These are phyloP conservation scores for Oenanthe oenanthe DNA, from an alignment of 2,113 vertebrate species.

Conservation along the genomic window DNA sequence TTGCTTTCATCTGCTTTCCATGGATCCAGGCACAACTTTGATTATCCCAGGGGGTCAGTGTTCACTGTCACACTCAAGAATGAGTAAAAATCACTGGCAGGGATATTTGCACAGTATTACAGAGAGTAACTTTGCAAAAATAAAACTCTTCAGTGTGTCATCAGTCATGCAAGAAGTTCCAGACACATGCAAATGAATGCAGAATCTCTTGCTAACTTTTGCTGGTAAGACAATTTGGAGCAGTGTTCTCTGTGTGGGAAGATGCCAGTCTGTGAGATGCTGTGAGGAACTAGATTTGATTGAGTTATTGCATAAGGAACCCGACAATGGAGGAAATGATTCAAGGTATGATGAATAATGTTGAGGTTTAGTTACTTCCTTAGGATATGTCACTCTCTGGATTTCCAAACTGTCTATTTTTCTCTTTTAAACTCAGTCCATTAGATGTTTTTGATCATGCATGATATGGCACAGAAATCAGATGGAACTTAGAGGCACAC, in stretches of 20 bases:
- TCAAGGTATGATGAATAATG: not conserved
- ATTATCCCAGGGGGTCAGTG: not conserved
- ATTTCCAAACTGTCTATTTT: not conserved
- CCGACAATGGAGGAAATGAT: not conserved
- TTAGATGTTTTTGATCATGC: not conserved
- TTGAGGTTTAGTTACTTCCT: not conserved
- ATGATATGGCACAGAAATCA: not conserved
- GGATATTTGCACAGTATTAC: not conserved
- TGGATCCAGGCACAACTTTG: not conserved
- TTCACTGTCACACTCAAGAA: not conserved
- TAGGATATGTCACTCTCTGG: not conserved
- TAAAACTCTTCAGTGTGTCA: not conserved
- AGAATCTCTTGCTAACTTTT: not conserved
- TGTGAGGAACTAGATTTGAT: not conserved
- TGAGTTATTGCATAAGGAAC: not conserved
- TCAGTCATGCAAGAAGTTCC: not conserved
- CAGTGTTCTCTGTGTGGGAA: not conserved
- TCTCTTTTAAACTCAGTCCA: not conserved
- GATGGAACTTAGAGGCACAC: not conserved
- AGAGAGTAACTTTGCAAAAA: not conserved
- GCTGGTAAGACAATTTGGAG: not conserved
- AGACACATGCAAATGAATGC: not conserved
- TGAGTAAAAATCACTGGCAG: not conserved
- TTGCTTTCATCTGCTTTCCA: not conserved
- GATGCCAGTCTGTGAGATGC: conserved; percentile 1